Base-by-base conservation (phyloP, 1,140 invertebrate genomes). In the Ptiloglossa arizonensis region DNA sequence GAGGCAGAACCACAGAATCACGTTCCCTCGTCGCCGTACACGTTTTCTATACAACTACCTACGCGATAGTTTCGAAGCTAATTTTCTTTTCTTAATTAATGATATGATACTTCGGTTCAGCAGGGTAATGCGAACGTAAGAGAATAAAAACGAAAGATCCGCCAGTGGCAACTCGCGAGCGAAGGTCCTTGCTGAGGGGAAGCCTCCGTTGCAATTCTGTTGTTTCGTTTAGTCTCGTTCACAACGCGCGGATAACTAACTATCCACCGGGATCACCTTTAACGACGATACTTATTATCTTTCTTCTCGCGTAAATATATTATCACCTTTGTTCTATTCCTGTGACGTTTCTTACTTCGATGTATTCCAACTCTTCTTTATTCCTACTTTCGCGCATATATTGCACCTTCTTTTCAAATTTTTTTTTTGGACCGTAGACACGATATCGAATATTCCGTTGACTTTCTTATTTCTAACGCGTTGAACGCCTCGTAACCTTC, bases 61-160 rank as follows among this genome's bases (percentile, higher is more conserved):
- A 90, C 83, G 68, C 78, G 88, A 91, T 87, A 86, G 76, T 74
- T 86, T 90, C 89, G 89, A 66, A 35, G 48, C 78, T 89, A 89
- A 75, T 84, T 76, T 87, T 85, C 80, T 84, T 86, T 86, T 80
- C 83, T 89, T 84, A 86, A 88, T 54, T 79, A 75, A 85, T 91
- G 92, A 93, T 93, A 93, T 92, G 92, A 89, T 89, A 89, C 86
- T 91, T 91, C 91, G 87, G 89, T 92, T 90, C 91, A 92, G 90
- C 92, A 91, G 88, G 76, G 70, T 87, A 89, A 85, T 24, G 75
- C 69, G 68, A 90, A 87, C 60, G 13, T 86, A 89, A 89, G 62
- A 9, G 9, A n/a, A 80, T 87, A 88, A 89, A 76, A 86, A 86
- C 75, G 9, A 68, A 90, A 86, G 46, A 86, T 77, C 83, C 60